phyloP scores from a whole-genome alignment of 1,140 invertebrate genomes.

The Aleiodes sp. region DNA sequence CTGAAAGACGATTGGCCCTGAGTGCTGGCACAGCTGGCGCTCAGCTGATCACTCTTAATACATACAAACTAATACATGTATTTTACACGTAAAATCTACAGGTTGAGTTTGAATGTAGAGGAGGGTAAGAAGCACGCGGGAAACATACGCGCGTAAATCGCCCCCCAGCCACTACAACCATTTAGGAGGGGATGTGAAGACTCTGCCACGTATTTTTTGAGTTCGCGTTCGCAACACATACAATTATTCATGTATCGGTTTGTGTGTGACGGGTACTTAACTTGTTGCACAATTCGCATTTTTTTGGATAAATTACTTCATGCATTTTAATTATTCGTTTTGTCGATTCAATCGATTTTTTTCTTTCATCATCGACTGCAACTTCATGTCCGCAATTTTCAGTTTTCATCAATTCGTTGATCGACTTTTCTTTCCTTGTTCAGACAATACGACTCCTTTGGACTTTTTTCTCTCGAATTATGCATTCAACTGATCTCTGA shows the following conservation, averaged over 20 bases:
- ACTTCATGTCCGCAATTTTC: too few species aligned
- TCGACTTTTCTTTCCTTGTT: too few species aligned
- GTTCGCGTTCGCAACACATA: background rate
- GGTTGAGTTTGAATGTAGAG: background rate
- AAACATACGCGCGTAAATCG: slow-evolving; percentile 55
- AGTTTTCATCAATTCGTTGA: too few species aligned
- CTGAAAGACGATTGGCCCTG: slow-evolving; percentile 45
- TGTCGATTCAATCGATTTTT: background rate
- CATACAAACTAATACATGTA: slow-evolving; percentile 16
- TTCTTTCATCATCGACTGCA: too few species aligned
- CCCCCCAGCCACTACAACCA: slow-evolving; percentile 38
- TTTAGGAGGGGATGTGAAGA: background rate
- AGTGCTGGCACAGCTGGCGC: slow-evolving; percentile 57
- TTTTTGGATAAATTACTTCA: background rate
- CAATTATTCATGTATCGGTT: background rate
- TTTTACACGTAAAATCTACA: background rate
- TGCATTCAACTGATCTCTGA: too few species aligned
- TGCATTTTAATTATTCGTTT: background rate
- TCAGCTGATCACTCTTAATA: slow-evolving; percentile 58
- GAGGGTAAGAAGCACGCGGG: slow-evolving; percentile 48
- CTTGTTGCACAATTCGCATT: background rate
- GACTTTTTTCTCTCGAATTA: too few species aligned
- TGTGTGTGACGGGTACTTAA: background rate
- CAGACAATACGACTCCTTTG: too few species aligned
- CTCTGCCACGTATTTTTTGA: slow-evolving; percentile 37